Conservation (phyloP, 2,888 invertebrate genomes). For the Tachina grossa region DNA sequence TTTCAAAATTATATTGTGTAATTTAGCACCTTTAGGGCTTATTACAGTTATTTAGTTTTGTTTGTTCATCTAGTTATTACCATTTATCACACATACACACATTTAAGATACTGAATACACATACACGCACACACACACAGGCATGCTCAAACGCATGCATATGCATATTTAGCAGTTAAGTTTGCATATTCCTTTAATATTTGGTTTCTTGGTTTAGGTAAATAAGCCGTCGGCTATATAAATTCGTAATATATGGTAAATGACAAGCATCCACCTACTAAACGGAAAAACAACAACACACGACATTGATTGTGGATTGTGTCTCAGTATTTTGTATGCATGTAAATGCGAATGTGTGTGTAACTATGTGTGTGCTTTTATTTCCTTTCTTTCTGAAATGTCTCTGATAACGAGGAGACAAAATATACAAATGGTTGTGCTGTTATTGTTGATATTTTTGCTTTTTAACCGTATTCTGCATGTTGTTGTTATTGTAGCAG, state of each 20-base stretch:
- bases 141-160: conserved; percentile 50
- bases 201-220: conserved; percentile 50
- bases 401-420: conserved; percentile 67
- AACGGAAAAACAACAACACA: conserved; percentile 73
- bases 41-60: conserved; percentile 22
- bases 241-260: conserved; percentile 41
- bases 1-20: conserved; percentile 8
- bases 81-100: conserved; percentile 40
- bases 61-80: conserved; percentile 31
- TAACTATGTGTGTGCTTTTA: not conserved
- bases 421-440: conserved; percentile 67
- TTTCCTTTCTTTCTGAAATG: conserved; percentile 44
- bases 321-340: conserved; percentile 26
- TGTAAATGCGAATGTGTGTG: conserved; percentile 20
- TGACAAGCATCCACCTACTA: conserved; percentile 73
- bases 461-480: conserved; percentile 35
- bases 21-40: conserved; percentile 46
- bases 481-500: conserved; percentile 47
- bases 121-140: not conserved
- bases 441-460: conserved; percentile 39
- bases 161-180: conserved; percentile 33
- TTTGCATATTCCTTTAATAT: conserved; percentile 3
- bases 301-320: conserved; percentile 63
- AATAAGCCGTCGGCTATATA: conserved; percentile 65
- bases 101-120: not conserved